Conservation (phyloP, 1,140 invertebrate genomes). For the Conus betulinus region DNA sequence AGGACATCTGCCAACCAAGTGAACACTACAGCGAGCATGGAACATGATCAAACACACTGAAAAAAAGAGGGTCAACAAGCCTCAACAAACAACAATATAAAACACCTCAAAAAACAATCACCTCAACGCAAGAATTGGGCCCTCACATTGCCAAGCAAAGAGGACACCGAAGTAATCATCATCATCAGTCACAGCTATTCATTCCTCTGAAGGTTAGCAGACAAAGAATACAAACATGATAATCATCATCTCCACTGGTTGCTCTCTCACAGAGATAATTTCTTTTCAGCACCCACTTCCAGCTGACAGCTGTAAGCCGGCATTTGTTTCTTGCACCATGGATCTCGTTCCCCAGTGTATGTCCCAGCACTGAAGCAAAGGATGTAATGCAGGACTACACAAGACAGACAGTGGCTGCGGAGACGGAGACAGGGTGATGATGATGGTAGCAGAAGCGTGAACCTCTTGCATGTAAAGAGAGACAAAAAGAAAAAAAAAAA, state of each 20-base stretch:
- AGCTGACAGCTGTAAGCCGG: no score
- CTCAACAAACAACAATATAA: not conserved
- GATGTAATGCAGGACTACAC: not conserved
- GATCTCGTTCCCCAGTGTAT: no score
- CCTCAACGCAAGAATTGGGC: not conserved
- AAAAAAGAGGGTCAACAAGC: not conserved
- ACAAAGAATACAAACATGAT: not conserved
- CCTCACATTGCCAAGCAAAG: not conserved
- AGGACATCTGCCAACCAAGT: not conserved
- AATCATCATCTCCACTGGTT: no score
- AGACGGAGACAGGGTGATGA: not conserved
- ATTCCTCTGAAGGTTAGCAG: not conserved
- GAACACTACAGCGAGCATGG: not conserved
- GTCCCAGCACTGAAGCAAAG: not conserved
- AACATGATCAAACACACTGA: not conserved
- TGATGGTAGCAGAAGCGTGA: constrained; percentile 17
- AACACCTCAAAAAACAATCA: not conserved
- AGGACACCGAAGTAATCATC: no score
- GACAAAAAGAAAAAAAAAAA: constrained; percentile 12
- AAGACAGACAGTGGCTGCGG: no score
- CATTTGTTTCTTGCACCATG: not conserved
- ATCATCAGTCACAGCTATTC: not conserved
- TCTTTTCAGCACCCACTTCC: no score
- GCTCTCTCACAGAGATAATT: no score
- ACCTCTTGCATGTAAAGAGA: not conserved